Evolutionary conservation across 2,888 invertebrate species (phyloP), one percentile per base, ranked within the genome.

Genomic region (Xestia rhomboidea): DNA sequence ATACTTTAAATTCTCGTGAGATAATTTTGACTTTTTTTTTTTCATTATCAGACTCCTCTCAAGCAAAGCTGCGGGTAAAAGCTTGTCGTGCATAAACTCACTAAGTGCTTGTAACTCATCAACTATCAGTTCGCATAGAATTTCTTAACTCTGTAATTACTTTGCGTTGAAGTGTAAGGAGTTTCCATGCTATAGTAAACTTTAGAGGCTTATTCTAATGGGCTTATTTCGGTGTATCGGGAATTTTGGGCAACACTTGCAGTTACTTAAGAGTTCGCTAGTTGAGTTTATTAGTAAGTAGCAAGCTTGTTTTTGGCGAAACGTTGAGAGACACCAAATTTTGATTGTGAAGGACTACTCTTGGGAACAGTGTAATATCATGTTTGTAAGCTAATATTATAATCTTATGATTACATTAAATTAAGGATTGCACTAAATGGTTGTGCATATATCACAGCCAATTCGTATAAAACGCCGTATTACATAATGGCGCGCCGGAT

Each of bases 61-160:
- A 3, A 0, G 44, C 15, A 7, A 51, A 24, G 13, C 44, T 11
- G 2, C 2, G 1, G 0, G 44, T 24, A 24, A 13, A 46, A 34
- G 0, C 24, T 18, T 13, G 79, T 77, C 71, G 76, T 82, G 68
- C 54, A 81, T 76, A 88, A 86, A 87, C 76, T 88, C 63, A 70
- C 75, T 83, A 85, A 85, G 83, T 83, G 79, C 83, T 79, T 80
- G 77, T 68, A 73, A 75, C 83, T 76, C 77, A 75, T 78, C 71
- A 81, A 86, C 75, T 83, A 82, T 79, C 76, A 79, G 77, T 80
- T 68, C 57, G 62, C 71, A 80, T 80, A 79, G 73, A 84, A 86
- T 82, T 87, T 86, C 84, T 79, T 83, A 86, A 86, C 80, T 87
- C 77, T 30, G 21, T 87, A 87, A 87, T 86, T 87, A 87, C 85